A percentile compares a stretch with the other conserved stretches of the same genome.
Conservation (phyloP, 2,113 vertebrate genomes). For the Ictalurus furcatus region DNA sequence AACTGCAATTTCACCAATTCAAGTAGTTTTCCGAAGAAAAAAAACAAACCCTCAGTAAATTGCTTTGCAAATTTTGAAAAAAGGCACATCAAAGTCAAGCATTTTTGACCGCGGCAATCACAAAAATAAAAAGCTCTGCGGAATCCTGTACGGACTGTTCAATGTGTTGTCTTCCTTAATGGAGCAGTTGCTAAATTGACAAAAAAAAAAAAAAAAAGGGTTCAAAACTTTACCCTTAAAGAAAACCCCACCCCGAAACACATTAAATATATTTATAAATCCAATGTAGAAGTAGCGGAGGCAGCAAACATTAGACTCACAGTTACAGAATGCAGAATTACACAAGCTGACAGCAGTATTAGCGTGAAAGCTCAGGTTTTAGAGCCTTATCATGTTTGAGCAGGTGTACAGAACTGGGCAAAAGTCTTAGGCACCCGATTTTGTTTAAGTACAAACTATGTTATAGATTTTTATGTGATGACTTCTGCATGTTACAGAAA, state of each 20-base stretch:
- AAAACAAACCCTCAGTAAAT: too few relatives aligned
- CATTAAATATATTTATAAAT: background rate
- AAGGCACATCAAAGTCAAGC: too few relatives aligned
- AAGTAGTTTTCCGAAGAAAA: too few relatives aligned
- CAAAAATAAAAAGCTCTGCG: background rate
- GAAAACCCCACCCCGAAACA: background rate
- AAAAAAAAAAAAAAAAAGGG: background rate
- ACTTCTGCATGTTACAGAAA: too few relatives aligned
- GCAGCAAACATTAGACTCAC: background rate
- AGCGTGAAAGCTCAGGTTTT: background rate
- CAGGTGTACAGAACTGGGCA: background rate
- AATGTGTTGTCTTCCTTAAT: constrained; percentile 47
- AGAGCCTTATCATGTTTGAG: background rate
- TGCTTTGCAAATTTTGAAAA: too few relatives aligned
- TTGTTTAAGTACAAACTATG: too few relatives aligned
- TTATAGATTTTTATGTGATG: too few relatives aligned
- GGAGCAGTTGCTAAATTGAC: constrained; percentile 28
- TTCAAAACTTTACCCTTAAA: background rate
- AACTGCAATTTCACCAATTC: too few relatives aligned
- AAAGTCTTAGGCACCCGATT: too few relatives aligned
- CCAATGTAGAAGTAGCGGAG: background rate
- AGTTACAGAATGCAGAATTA: background rate
- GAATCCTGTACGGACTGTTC: background rate
- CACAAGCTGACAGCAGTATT: background rate
- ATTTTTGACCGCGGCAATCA: too few relatives aligned